A percentile compares a stretch with the other conserved stretches of the same genome.
Evolutionary conservation across 2,113 vertebrate genomes (phyloP).

Genomic region (Scomber japonicus): DNA sequence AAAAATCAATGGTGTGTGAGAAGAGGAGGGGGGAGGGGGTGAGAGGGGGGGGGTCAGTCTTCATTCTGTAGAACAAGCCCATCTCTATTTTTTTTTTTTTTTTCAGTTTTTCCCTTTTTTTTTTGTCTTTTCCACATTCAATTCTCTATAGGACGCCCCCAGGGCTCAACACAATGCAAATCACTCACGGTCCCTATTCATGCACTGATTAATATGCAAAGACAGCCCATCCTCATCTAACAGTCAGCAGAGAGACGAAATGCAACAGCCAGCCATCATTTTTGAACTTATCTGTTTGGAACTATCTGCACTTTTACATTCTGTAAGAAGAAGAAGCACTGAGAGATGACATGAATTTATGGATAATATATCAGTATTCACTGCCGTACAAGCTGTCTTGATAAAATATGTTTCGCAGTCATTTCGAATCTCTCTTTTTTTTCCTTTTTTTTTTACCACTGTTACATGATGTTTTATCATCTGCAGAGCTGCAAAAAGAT

Average conservation of each 20-base stretch:
- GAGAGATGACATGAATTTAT: constrained; percentile 28
- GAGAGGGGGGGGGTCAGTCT: background rate
- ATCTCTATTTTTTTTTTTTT: constrained; percentile 56
- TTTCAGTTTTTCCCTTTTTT: constrained; percentile 14
- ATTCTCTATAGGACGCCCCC: constrained; percentile 75
- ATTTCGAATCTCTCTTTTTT: constrained; percentile 10
- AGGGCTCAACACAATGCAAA: constrained; percentile 83
- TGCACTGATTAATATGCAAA: constrained; percentile 86
- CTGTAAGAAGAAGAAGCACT: constrained; percentile 4
- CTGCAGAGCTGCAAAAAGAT: background rate
- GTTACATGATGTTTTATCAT: background rate
- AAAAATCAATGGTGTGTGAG: constrained; percentile 63
- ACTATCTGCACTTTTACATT: constrained; percentile 42
- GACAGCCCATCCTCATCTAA: constrained; percentile 80
- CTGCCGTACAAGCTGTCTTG: background rate
- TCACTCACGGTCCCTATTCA: constrained; percentile 81
- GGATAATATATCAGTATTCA: constrained; percentile 29
- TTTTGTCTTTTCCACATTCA: constrained; percentile 44
- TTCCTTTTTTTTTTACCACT: background rate
- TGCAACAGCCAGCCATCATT: constrained; percentile 58
- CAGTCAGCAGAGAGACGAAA: constrained; percentile 69
- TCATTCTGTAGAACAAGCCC: constrained; percentile 65
- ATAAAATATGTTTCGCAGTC: constrained; percentile 18
- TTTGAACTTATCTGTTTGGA: constrained; percentile 42
- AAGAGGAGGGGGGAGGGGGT: background rate